Base-by-base conservation (phyloP, 2,888 invertebrate genomes). In the Chymomyza amoena region DNA sequence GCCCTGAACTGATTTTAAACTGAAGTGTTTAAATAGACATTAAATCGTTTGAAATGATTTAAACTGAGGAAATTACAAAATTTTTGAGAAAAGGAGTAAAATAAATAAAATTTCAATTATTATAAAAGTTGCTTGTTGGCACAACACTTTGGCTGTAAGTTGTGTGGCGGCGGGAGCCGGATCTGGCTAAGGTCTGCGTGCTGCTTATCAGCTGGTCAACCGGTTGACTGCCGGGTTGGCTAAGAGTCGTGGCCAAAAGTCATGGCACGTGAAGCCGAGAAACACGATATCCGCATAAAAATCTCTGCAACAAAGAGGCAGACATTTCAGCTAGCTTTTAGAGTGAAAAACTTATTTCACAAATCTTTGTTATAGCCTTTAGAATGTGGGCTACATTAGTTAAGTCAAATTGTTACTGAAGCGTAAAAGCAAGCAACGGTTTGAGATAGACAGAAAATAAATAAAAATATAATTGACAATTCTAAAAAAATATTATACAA, bases 21-120 rank as follows among this genome's bases (percentile, higher is more conserved):
- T 66, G 59, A 75, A 78, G 84, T 80, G 81, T 85, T 87, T 87
- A 87, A 85, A 87, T 71, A 64, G 83, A 13, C 39, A 13, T 45
- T 45, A 45, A 45, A 45, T 13, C 13, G 13, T 45, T 45, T 45
- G 4, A 45, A 45, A 45, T 45, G 39, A 45, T 45, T 45, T 45
- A 45, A 45, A 13, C 39, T 13, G 6, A 13, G 3, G 0, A 13
- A 7, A 13, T 45, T 45, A 45, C 6, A 13, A 45, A 45, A 32
- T 3, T 45, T 3, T 45, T 13, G 13, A 45, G 13, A 13, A 13
- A 45, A 45, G 13, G 13, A 4, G 6, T 39, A 39, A 6, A 36
- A 36, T 5, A 36, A 36, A 36, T 1, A 39, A 1, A 39, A 13
- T 39, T 39, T 13, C 6, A 39, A 13, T 39, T 39, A 39, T 4